Base-by-base conservation (phyloP, 2,888 invertebrate genomes). In the Cryptocephalus moraei region DNA sequence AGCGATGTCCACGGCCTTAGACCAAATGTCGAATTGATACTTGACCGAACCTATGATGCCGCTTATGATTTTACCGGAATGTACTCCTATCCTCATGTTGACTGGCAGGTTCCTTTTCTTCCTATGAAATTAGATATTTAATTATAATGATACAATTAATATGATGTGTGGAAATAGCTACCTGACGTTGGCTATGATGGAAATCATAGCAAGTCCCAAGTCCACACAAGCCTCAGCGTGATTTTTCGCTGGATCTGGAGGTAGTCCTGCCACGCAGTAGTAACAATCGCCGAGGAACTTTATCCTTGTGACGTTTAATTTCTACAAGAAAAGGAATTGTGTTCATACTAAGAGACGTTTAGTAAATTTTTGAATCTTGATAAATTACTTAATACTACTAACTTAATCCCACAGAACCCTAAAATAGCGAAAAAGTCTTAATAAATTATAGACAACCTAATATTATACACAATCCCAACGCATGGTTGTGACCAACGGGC, bases 11-110 rank as follows among this genome's bases (percentile, higher is more conserved):
- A 91, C 95, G 70, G 96, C 95, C 65, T 86, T 86, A 0, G 88
- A 89, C 88, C 95, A 96, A 52, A 96, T 86, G 65, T 96, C 96
- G 64, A 85, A 96, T 67, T 96, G 95, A 91, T 94, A 94, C 70
- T 96, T 96, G 56, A 86, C 82, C 8, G 87, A 81, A 0, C 96
- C 96, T 44, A 96, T 81, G 0, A 96, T 81, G 0, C 96, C 95
- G 56, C 93, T 89, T 43, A 92, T 76, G 41, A 95, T 91, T 62
- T 82, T 84, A 0, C 96, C 96, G 3, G 91, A 87, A 67, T 96
- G 95, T 1, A 96, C 84, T 0, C 96, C 96, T 52, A 96, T 96
- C 58, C 96, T 76, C 96, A 96, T 96, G 63, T 95, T 90, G 45
- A 96, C 90, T 60, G 90, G 82, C 13, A 94, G 77, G 22, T 83